Evolutionary conservation across 2,888 invertebrate species (phyloP).

Genomic region (Desoria tigrina): DNA sequence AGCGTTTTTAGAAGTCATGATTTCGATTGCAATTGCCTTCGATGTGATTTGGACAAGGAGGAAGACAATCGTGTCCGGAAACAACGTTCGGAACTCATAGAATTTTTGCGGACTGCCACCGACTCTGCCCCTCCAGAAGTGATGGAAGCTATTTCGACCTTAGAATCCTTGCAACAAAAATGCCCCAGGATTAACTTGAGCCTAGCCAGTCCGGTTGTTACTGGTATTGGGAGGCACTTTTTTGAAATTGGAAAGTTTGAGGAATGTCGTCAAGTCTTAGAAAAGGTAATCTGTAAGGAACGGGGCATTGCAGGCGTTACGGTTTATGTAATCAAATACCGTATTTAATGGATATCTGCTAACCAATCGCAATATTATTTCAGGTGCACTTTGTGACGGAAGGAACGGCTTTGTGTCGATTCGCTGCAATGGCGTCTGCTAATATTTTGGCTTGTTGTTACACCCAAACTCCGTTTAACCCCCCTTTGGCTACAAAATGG

Average conservation of each 20-base stretch:
- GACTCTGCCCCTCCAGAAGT: neutral
- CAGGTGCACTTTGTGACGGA: neutral
- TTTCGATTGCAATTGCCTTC: neutral
- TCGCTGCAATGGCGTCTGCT: too few species aligned
- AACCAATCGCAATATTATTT: too few species aligned
- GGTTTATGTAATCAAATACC: too few species aligned
- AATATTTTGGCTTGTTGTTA: too few species aligned
- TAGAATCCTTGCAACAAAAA: neutral
- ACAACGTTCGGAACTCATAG: neutral
- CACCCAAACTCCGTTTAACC: too few species aligned
- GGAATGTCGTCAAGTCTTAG: too few species aligned
- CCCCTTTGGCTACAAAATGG: too few species aligned
- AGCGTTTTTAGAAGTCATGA: neutral
- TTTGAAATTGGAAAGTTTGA: too few species aligned
- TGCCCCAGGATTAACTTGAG: neutral
- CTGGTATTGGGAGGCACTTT: neutral
- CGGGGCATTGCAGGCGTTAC: too few species aligned
- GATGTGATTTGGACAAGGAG: neutral
- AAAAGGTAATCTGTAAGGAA: too few species aligned
- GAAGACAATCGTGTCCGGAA: neutral
- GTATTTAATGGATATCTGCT: too few species aligned
- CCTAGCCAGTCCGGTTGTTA: neutral
- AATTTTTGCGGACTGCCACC: neutral
- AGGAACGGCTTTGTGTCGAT: neutral
- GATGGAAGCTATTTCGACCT: neutral